Evolutionary conservation across 1,140 invertebrate genomes (phyloP), one percentile per base, ranked within the genome.

Genomic region (Drosophila nigrodunni): DNA sequence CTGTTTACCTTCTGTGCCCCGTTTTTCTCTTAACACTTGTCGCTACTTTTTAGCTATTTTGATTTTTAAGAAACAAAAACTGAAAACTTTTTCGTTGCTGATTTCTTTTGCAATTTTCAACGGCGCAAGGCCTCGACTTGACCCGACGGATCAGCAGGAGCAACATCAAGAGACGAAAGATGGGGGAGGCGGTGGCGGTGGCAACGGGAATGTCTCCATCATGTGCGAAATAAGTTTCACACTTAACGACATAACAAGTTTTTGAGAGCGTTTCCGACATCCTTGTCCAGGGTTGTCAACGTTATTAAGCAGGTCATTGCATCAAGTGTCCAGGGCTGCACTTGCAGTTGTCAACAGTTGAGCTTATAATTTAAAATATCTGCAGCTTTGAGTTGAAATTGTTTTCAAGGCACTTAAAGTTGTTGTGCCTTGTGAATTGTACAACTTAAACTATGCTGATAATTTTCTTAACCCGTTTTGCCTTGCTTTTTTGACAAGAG

Each of bases 231-330:
- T 89, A 89, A 89, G 85, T 89, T 89, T 89, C 80, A 89, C 85
- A 89, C 85, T 89, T 89, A 89, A 89, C 85, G 85, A 89, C 85
- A 89, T 89, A 89, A 89, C 85, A 89, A 89, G 86, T 89, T 89
- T 89, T 81, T 39, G 71, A 64, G 58, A 58, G 50, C 25, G 52
- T 25, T 55, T 54, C 46, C 54, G 50, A 49, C 82, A 77, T 70
- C 60, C 65, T 49, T 54, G 77, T 88, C 80, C 82, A 74, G 80
- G 77, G 64, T 66, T 82, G 73, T 78, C 79, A 66, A 58, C 71
- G 50, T 57, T 57, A 57, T 57, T 57, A 57, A 77, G 74, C 74
- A 81, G 77, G 82, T 72, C 82, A 86, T 86, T 86, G 62, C 64
- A 78, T 73, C 71, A 81, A 83, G 74, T 83, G 58, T 21, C 66